These are phyloP conservation scores for Ypsolopha sequella DNA, from an alignment of 2,888 invertebrate genomes.

Conservation along the genomic window DNA sequence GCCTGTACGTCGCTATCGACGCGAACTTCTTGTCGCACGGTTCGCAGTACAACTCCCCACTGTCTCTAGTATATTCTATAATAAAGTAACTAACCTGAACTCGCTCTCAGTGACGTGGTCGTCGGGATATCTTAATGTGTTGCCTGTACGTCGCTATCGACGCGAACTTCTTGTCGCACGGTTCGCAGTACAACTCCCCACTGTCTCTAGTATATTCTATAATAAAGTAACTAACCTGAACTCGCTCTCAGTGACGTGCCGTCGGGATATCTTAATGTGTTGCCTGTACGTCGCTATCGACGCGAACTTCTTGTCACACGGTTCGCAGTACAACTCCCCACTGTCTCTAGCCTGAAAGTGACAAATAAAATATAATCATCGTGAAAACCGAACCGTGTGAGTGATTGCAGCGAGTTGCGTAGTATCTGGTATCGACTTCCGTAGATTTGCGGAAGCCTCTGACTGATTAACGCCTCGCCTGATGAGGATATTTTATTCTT, in stretches of 20 bases:
- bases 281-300: constrained; percentile 55
- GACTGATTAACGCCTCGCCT: no score
- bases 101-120: no score
- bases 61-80: no score
- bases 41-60: constrained; percentile 47
- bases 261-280: constrained; percentile 36
- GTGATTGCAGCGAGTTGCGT: no score
- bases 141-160: constrained; percentile 55
- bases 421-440: no score
- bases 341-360: constrained; percentile 39
- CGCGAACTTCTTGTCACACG: constrained; percentile 49
- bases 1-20: constrained; percentile 52
- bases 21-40: constrained; percentile 50
- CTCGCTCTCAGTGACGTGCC: constrained; percentile 46
- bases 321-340: constrained; percentile 45
- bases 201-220: constrained; percentile 45
- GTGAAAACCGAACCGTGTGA: no score
- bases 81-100: no score
- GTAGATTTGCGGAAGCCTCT: no score
- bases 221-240: constrained; percentile 29
- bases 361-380: not conserved
- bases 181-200: constrained; percentile 45
- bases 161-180: constrained; percentile 49
- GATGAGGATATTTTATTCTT: no score
- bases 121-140: no score